These are phyloP conservation scores for Drosophila meridionalis DNA, from an alignment of 2,888 invertebrate species.

Conservation along the genomic window DNA sequence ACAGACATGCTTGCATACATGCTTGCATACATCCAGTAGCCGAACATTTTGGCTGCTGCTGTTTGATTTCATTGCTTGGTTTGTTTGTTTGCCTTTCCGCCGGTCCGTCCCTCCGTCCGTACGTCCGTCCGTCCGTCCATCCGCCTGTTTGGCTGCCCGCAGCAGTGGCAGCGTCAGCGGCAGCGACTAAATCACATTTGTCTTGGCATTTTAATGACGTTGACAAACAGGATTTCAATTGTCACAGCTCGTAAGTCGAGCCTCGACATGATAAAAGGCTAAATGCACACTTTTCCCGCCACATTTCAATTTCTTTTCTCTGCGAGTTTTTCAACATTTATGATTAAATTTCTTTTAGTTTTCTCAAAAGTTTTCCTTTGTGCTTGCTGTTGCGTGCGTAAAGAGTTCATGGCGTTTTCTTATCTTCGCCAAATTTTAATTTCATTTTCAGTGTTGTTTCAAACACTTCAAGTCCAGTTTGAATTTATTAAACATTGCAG, in stretches of 20 bases:
- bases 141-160: slow-evolving; percentile 22
- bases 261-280: slow-evolving; percentile 40
- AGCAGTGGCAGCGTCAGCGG: slow-evolving; percentile 31
- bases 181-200: slow-evolving; percentile 65
- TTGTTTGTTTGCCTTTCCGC: slow-evolving; percentile 57
- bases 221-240: slow-evolving; percentile 60
- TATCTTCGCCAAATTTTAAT: background rate
- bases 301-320: background rate
- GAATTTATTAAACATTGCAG: background rate
- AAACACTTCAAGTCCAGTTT: background rate
- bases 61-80: slow-evolving; percentile 69
- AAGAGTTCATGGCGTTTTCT: background rate
- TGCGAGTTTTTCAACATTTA: background rate
- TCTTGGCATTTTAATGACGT: slow-evolving; percentile 73
- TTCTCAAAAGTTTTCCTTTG: background rate
- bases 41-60: slow-evolving; percentile 30
- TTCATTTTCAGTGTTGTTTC: background rate
- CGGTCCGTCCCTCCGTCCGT: slow-evolving; percentile 5
- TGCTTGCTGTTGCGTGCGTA: background rate
- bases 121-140: background rate
- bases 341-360: background rate
- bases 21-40: background rate
- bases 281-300: slow-evolving; percentile 46
- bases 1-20: background rate
- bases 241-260: slow-evolving; percentile 34